A percentile compares a stretch with the other conserved stretches of the same genome.
These are phyloP conservation scores for Apeltes quadracus DNA, from an alignment of 2,113 vertebrate genomes.

Conservation along the genomic window DNA sequence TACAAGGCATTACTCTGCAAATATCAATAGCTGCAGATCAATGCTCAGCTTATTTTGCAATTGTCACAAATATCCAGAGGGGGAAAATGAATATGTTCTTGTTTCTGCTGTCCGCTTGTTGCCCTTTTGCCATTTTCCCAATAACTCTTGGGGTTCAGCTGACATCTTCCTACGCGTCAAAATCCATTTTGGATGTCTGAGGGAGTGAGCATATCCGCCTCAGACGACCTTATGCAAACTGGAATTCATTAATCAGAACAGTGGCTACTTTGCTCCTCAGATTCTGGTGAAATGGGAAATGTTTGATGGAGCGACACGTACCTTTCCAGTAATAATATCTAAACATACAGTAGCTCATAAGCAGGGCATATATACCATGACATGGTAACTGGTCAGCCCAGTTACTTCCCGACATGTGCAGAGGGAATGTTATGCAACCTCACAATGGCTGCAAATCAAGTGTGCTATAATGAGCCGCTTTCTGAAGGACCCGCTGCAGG, in stretches of 20 bases:
- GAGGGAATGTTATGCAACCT: constrained; percentile 10
- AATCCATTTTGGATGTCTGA: constrained; percentile 9
- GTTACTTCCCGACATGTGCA: constrained; percentile 8
- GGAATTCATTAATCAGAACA: constrained; percentile 18
- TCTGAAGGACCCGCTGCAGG: not conserved
- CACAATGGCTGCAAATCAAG: constrained; percentile 1
- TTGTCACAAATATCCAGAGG: constrained; percentile 9
- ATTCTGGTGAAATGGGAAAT: constrained; percentile 2
- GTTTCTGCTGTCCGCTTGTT: constrained; percentile 2
- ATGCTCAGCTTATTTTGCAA: constrained; percentile 1
- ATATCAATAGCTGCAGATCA: constrained; percentile 18
- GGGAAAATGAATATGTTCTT: not conserved
- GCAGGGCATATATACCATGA: not conserved
- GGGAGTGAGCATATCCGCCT: constrained; percentile 14
- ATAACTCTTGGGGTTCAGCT: not conserved
- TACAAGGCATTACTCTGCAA: constrained; percentile 32
- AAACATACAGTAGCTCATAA: constrained; percentile 6
- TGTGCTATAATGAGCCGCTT: constrained; percentile 12
- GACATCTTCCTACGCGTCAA: constrained; percentile 8
- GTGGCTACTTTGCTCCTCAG: not conserved
- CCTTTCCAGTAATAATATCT: constrained; percentile 7
- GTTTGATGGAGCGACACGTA: constrained; percentile 11
- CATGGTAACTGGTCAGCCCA: not conserved
- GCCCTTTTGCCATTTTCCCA: not conserved
- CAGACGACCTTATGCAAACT: not conserved